phyloP scores from a whole-genome alignment of 2,113 vertebrate genomes.

The Tragelaphus scriptus region DNA sequence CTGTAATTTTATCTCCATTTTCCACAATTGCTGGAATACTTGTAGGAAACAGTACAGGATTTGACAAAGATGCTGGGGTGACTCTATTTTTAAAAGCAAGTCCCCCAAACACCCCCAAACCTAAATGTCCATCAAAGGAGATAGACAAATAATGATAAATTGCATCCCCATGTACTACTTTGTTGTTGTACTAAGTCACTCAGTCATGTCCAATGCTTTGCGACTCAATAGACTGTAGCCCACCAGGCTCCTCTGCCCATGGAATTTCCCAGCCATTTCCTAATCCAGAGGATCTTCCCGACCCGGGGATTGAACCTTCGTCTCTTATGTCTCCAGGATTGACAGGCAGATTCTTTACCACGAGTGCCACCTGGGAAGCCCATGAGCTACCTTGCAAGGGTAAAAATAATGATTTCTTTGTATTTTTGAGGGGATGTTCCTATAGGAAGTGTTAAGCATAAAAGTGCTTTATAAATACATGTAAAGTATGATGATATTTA shows the following conservation, averaged over 20 bases:
- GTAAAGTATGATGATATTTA: background rate
- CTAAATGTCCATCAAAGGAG: background rate
- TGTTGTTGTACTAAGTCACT: background rate
- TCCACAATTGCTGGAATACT: background rate
- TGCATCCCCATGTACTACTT: background rate
- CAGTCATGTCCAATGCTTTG: background rate
- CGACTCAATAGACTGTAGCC: rapidly evolving
- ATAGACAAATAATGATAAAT: background rate
- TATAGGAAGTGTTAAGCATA: background rate
- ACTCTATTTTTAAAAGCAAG: background rate
- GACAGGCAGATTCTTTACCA: background rate
- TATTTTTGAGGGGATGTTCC: background rate
- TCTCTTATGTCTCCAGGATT: background rate
- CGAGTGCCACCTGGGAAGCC: background rate
- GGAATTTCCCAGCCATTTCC: background rate
- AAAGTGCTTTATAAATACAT: background rate
- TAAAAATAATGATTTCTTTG: background rate
- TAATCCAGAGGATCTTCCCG: background rate
- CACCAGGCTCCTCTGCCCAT: background rate
- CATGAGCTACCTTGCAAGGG: background rate
- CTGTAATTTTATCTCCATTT: background rate
- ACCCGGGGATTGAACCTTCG: background rate
- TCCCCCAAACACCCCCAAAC: too few relatives aligned
- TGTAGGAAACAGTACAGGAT: background rate
- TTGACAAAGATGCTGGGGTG: background rate